These are phyloP conservation scores for Arion vulgaris DNA, from an alignment of 1,140 invertebrate species.

Conservation along the genomic window DNA sequence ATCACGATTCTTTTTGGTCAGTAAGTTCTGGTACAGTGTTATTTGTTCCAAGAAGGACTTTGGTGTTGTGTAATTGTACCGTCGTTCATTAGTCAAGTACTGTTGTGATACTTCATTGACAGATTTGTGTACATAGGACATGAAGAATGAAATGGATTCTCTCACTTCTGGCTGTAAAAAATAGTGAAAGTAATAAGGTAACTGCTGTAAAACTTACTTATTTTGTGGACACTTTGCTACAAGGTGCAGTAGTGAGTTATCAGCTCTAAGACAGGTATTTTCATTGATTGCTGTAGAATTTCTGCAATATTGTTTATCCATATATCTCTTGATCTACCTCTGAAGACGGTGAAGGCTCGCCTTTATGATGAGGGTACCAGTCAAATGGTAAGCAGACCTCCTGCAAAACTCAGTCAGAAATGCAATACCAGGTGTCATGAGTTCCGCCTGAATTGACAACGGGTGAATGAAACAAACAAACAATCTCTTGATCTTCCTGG, in stretches of 20 bases:
- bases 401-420: too few species aligned
- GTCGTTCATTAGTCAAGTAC: constrained; percentile 89
- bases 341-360: too few species aligned
- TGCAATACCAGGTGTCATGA: too few species aligned
- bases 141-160: constrained; percentile 84
- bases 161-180: constrained; percentile 61
- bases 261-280: too few species aligned
- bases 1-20: constrained; percentile 86
- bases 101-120: constrained; percentile 90
- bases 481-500: too few species aligned
- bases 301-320: too few species aligned
- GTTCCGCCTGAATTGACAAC: too few species aligned
- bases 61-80: constrained; percentile 97
- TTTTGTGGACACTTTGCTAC: background rate
- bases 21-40: constrained; percentile 88
- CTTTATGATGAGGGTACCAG: too few species aligned
- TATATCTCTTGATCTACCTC: too few species aligned
- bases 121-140: constrained; percentile 94
- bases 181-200: background rate
- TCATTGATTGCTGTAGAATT: too few species aligned
- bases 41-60: constrained; percentile 98
- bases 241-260: background rate
- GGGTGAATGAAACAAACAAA: too few species aligned
- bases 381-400: too few species aligned
- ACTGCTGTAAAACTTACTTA: background rate